Conservation (phyloP, 1,140 invertebrate genomes). For the Cotesia vestalis region DNA sequence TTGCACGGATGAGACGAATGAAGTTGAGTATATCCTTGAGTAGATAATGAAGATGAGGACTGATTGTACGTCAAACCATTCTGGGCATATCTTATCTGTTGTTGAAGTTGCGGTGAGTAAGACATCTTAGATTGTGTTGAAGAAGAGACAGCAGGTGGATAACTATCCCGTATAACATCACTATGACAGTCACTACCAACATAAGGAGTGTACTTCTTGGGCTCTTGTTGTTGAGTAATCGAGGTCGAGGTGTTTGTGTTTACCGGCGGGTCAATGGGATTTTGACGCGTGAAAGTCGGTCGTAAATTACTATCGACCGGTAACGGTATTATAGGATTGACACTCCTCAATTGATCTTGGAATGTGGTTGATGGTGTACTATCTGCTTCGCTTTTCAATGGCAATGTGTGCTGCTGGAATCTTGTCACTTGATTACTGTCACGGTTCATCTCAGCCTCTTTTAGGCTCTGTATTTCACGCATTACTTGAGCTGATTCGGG, state of each 20-base stretch:
- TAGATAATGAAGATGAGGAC: conserved; percentile 13
- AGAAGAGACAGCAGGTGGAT: conserved; percentile 32
- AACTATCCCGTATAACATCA: conserved; percentile 49
- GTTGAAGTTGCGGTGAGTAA: conserved; percentile 52
- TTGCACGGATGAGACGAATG: conserved; percentile 54
- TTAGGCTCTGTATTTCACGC: conserved; percentile 64
- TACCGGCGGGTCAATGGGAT: conserved; percentile 44
- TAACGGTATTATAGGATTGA: conserved; percentile 49
- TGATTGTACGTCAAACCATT: conserved; percentile 55
- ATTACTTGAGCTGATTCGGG: conserved; percentile 69
- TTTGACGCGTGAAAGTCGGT: conserved; percentile 48
- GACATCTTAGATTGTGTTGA: conserved; percentile 40
- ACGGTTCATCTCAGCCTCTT: conserved; percentile 62
- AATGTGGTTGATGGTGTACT: conserved; percentile 60
- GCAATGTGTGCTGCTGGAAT: conserved; percentile 63
- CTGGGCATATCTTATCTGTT: conserved; percentile 57
- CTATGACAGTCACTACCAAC: conserved; percentile 37
- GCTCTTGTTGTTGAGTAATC: conserved; percentile 43
- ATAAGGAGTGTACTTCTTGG: conserved; percentile 44
- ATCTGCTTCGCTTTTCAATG: conserved; percentile 61
- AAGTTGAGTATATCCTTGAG: conserved; percentile 50
- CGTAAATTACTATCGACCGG: conserved; percentile 41
- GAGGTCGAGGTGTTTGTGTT: conserved; percentile 26
- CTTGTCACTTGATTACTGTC: conserved; percentile 54
- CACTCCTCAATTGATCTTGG: conserved; percentile 60